Percentiles rank a stretch among this genome's conserved stretches.
phyloP scores from a whole-genome alignment of 1,140 invertebrate species.

The Mizuhopecten yessoensis region DNA sequence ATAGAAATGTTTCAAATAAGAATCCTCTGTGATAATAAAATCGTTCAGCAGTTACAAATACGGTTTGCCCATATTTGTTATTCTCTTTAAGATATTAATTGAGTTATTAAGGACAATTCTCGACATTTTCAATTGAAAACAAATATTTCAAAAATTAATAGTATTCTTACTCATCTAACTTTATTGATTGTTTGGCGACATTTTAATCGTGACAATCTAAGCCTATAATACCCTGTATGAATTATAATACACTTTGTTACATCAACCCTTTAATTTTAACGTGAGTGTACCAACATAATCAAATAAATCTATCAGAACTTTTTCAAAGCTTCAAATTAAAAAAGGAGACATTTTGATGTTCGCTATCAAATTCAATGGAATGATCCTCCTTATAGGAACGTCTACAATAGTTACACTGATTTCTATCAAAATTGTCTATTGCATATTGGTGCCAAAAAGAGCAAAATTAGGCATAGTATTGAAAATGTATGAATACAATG shows the following conservation, averaged over 20 bases:
- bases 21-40: background rate
- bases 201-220: background rate
- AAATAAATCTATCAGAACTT: background rate
- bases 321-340: background rate
- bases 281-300: background rate
- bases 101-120: background rate
- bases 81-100: background rate
- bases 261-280: background rate
- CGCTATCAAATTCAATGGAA: background rate
- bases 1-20: too few relatives aligned
- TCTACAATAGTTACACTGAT: background rate
- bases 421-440: too few relatives aligned
- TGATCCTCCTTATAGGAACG: background rate
- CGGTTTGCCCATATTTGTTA: background rate
- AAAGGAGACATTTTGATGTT: background rate
- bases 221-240: background rate
- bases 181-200: background rate
- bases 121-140: background rate
- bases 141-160: background rate
- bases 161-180: background rate
- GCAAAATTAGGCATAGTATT: too few relatives aligned
- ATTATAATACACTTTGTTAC: background rate
- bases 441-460: too few relatives aligned
- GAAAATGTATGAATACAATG: too few relatives aligned
- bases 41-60: background rate